Percentiles rank a stretch among this genome's conserved stretches.
These are phyloP conservation scores for Idaea biselata DNA, from an alignment of 2,888 invertebrate species.

Conservation along the genomic window DNA sequence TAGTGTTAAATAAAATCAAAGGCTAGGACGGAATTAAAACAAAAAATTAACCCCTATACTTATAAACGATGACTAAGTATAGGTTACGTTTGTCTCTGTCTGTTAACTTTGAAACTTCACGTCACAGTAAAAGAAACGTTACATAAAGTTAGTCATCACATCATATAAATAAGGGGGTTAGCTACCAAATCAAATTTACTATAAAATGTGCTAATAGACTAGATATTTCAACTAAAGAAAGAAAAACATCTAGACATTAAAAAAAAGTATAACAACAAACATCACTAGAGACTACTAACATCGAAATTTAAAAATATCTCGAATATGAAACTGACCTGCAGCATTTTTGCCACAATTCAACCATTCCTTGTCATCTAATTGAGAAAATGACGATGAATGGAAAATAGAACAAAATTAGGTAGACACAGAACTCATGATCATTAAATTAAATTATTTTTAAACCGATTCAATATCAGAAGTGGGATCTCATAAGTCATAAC, in stretches of 20 bases:
- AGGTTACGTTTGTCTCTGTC: no score
- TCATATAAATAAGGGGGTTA: no score
- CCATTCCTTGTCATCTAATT: constrained; percentile 79
- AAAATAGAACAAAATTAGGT: constrained; percentile 35
- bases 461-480: constrained; percentile 8
- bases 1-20: no score
- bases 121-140: no score
- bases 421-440: not conserved
- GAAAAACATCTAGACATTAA: constrained; percentile 10
- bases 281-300: constrained; percentile 19
- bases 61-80: no score
- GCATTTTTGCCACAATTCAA: constrained; percentile 76
- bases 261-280: constrained; percentile 20
- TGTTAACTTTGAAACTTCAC: no score
- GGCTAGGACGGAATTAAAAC: not conserved
- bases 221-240: constrained; percentile 21
- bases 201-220: not conserved
- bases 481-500: constrained; percentile 3
- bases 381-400: constrained; percentile 12
- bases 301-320: constrained; percentile 9
- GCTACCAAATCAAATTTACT: not conserved
- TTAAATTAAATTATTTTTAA: not conserved
- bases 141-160: no score
- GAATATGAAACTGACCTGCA: constrained; percentile 65
- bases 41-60: no score